Evolutionary conservation across 2,797 vertebrate species (phyloP), one percentile per base, ranked within the genome.

Genomic region (Sus cebifrons): DNA sequence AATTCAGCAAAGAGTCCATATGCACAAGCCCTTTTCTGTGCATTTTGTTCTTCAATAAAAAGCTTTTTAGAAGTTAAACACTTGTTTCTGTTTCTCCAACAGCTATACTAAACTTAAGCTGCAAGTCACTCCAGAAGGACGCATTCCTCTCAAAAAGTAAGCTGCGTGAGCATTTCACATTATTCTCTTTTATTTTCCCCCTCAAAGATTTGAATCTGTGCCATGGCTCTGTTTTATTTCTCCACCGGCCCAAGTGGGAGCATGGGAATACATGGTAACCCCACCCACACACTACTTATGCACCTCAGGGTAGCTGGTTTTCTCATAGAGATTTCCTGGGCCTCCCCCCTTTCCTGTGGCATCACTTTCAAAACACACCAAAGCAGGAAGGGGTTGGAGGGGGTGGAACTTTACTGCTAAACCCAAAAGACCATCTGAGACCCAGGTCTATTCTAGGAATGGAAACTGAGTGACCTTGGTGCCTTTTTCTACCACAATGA

Each of bases 131-230:
- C 99, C 99, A 44, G 99, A 99, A 97, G 99, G 99, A 8, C 98
- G 99, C 96, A 99, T 99, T 98, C 99, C 99, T 97, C 99, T 99
- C 97, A 99, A 99, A 99, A 99, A 99, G 99, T 99, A 99, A 99
- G 99, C 98, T 97, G 90, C 14, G 0, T 5, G 20, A 68, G 15
- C 49, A 6, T 23, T 86, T 91, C 70, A 20, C 29, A 6, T 88
- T 70, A 12, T 86, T 94, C 10, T 27, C 93, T 64, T 64, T 86
- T 36, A 36, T 36, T 44, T 78, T 91, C 62, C 52, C 68, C 13
- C 23, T 77, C 32, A 70, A 49, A 93, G 82, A 78, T 60, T 36
- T 96, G 91, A 94, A 27, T 94, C 8, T 2, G 0, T 74, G 86
- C 52, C 71, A 27, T 17, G 3, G 14, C 40, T 87, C 70, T 95